Conservation (phyloP, 2,797 vertebrate genomes). For the Cuniculus paca region DNA sequence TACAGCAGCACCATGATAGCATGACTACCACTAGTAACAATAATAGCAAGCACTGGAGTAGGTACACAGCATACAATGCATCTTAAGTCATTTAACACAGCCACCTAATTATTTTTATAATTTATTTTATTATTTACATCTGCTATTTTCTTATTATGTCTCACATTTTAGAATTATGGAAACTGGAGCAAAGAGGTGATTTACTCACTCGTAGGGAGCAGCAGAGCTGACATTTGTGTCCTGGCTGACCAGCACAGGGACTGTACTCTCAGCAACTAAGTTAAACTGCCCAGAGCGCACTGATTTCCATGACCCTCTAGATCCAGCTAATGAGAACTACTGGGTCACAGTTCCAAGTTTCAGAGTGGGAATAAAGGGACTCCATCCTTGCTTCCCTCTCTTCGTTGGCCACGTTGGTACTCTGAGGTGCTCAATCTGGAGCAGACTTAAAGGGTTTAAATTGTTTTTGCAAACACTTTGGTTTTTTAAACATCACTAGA, state of each 20-base stretch:
- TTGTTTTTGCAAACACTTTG: neutral
- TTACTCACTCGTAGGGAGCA: neutral
- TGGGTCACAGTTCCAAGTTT: neutral
- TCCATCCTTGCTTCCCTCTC: neutral
- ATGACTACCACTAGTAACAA: too few species aligned
- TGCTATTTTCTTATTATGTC: neutral
- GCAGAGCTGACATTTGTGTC: neutral
- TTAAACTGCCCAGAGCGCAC: neutral
- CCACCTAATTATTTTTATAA: neutral
- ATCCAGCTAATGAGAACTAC: neutral
- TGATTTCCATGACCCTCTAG: neutral
- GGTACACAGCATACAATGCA: neutral
- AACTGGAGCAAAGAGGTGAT: neutral
- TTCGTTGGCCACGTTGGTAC: neutral
- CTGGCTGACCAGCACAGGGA: rapidly evolving
- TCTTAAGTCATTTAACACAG: neutral
- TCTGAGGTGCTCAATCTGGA: neutral
- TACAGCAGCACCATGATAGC: neutral
- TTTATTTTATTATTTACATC: neutral
- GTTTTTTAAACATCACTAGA: neutral
- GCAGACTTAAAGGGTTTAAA: neutral
- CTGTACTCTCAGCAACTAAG: neutral
- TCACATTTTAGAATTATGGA: neutral
- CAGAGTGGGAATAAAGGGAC: neutral
- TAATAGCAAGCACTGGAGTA: neutral